Conservation (phyloP, 2,888 invertebrate species). For the Leptinotarsa rubiginosa region DNA sequence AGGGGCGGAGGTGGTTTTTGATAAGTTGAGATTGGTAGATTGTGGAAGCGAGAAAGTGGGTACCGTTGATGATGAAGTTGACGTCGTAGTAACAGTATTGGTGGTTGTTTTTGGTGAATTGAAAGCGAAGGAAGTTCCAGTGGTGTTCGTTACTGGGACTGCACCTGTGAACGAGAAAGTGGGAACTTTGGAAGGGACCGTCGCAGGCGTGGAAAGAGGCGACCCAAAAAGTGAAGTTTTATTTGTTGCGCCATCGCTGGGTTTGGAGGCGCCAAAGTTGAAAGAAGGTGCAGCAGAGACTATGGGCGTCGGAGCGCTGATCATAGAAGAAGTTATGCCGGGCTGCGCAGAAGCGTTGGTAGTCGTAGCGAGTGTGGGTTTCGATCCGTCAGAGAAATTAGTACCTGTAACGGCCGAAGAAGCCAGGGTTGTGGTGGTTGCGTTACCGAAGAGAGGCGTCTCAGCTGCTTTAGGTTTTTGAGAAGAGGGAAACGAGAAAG, state of each 20-base stretch:
- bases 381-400: slow-evolving; percentile 32
- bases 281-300: slow-evolving; percentile 22
- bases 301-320: slow-evolving; percentile 5
- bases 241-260: slow-evolving; percentile 1
- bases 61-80: slow-evolving; percentile 22
- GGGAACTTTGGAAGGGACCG: background rate
- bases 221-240: slow-evolving; percentile 6
- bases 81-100: slow-evolving; percentile 19
- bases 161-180: slow-evolving; percentile 11
- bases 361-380: slow-evolving; percentile 21
- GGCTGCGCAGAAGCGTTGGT: slow-evolving; percentile 16
- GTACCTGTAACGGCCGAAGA: slow-evolving; percentile 4
- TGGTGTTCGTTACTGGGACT: background rate
- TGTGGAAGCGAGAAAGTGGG: background rate
- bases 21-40: background rate
- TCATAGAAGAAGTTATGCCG: slow-evolving; percentile 10
- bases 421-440: background rate
- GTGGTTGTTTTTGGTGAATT: slow-evolving; percentile 27
- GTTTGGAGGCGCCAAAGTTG: slow-evolving; percentile 34
- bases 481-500: background rate
- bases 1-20: background rate
- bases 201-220: background rate
- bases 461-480: background rate
- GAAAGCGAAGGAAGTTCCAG: slow-evolving; percentile 26
- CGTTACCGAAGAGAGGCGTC: background rate